phyloP scores from a whole-genome alignment of 1,140 invertebrate genomes.

The Bilobella aurantiaca region DNA sequence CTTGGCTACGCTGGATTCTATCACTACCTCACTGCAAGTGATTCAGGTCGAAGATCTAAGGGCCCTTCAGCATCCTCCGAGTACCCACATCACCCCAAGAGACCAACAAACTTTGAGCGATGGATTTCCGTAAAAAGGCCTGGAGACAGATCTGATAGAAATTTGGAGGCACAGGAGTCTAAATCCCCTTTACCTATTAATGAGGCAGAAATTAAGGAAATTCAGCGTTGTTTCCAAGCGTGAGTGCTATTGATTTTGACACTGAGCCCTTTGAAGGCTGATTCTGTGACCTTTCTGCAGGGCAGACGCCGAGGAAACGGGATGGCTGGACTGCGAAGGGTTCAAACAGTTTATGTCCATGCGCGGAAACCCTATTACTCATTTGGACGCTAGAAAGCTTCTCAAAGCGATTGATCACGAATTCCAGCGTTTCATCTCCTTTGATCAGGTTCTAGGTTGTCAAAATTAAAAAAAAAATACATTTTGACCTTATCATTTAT shows the following conservation, averaged over 20 bases:
- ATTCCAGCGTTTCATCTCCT: background rate
- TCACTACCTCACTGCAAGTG: background rate
- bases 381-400: background rate
- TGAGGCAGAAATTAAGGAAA: background rate
- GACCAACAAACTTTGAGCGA: background rate
- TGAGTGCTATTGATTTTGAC: background rate
- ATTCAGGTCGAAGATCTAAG: background rate
- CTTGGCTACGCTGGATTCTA: background rate
- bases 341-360: background rate
- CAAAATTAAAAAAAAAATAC: too few species aligned
- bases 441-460: constrained; percentile 1
- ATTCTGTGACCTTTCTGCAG: too few species aligned
- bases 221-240: background rate
- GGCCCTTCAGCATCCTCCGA: background rate
- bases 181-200: too few species aligned
- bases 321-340: background rate
- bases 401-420: background rate
- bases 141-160: background rate
- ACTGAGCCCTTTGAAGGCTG: background rate
- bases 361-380: background rate
- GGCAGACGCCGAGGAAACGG: background rate
- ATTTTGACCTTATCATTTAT: too few species aligned
- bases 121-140: background rate
- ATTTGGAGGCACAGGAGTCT: background rate
- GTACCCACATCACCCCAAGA: background rate